These are phyloP conservation scores for Myiagra hebetior DNA, from an alignment of 2,113 vertebrate genomes.

Conservation along the genomic window DNA sequence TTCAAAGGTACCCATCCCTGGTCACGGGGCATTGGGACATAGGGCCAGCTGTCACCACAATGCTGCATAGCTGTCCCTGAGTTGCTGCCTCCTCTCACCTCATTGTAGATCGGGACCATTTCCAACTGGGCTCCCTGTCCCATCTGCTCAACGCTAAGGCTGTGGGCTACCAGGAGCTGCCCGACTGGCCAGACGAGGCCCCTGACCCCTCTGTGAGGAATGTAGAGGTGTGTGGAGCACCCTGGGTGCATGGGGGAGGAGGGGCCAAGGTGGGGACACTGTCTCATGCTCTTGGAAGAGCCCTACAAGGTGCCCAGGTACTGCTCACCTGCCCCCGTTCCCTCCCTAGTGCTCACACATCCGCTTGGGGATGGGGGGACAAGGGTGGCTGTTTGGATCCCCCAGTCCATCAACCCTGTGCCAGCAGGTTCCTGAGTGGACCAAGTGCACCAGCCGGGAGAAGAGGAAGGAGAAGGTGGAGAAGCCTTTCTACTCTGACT, in stretches of 20 bases:
- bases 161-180: conserved; percentile 95
- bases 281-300: background rate
- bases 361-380: accelerated
- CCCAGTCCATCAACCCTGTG: background rate
- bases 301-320: background rate
- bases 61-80: background rate
- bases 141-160: conserved; percentile 95
- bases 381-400: background rate
- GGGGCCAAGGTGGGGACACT: background rate
- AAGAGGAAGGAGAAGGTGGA: conserved; percentile 97
- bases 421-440: conserved; percentile 94
- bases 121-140: conserved; percentile 94
- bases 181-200: conserved; percentile 92
- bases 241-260: too few relatives aligned
- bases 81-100: background rate
- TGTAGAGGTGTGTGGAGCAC: conserved; percentile 84
- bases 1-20: conserved; percentile 88
- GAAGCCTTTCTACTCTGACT: conserved; percentile 97
- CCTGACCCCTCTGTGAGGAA: conserved; percentile 98
- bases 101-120: conserved; percentile 90
- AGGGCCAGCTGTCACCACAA: background rate
- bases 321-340: background rate
- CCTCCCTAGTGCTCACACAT: background rate
- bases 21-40: background rate
- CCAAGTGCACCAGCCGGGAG: conserved; percentile 92